Conservation (phyloP, 1,140 invertebrate species). For the Cecropterus lyciades region DNA sequence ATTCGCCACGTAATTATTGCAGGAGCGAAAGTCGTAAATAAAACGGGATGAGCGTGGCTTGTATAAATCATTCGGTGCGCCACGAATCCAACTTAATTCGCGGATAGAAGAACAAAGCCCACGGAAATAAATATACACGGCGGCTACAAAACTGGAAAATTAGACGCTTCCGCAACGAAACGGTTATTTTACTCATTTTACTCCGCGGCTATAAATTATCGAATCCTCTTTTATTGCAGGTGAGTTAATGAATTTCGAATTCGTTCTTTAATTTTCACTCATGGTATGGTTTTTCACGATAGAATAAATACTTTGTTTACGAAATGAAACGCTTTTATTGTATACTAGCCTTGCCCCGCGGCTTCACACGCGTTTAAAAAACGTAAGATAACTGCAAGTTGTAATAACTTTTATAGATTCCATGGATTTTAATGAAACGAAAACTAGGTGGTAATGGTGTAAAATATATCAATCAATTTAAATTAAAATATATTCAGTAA, state of each 20-base stretch:
- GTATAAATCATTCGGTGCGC: slow-evolving; percentile 78
- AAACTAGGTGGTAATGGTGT: too few relatives aligned
- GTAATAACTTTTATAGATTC: too few relatives aligned
- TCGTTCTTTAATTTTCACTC: slow-evolving; percentile 19
- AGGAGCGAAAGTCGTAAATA: slow-evolving; percentile 73
- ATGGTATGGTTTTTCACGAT: too few relatives aligned
- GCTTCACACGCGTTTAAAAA: too few relatives aligned
- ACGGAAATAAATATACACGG: slow-evolving; percentile 69
- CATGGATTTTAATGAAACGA: too few relatives aligned
- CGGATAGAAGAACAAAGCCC: slow-evolving; percentile 76
- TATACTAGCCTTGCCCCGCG: too few relatives aligned
- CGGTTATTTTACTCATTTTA: slow-evolving; percentile 46
- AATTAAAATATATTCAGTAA: too few relatives aligned
- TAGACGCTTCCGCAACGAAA: slow-evolving; percentile 56
- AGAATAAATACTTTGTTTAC: too few relatives aligned
- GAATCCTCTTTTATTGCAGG: slow-evolving; percentile 39
- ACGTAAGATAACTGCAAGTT: too few relatives aligned
- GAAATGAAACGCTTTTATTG: too few relatives aligned
- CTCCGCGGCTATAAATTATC: slow-evolving; percentile 54
- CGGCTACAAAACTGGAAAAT: slow-evolving; percentile 58
- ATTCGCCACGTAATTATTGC: slow-evolving; percentile 76
- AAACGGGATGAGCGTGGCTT: slow-evolving; percentile 73
- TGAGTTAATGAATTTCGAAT: slow-evolving; percentile 36
- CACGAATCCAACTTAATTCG: slow-evolving; percentile 73
- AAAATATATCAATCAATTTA: too few relatives aligned